A percentile compares a stretch with the other conserved stretches of the same genome.
These are phyloP conservation scores for Strix uralensis DNA, from an alignment of 2,113 vertebrate species.

Conservation along the genomic window DNA sequence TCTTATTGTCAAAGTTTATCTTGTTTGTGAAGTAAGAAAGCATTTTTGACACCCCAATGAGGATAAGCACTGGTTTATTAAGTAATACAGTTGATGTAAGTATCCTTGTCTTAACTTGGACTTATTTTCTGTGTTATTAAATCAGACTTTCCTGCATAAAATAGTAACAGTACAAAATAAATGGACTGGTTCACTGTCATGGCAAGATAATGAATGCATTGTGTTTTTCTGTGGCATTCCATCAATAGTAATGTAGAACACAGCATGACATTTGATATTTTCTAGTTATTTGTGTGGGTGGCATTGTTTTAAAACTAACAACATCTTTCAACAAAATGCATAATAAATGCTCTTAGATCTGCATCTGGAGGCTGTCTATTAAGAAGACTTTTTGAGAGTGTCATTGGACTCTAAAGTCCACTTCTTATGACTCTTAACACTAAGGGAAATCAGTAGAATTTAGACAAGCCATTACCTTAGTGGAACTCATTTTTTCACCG, in stretches of 20 bases:
- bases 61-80: background rate
- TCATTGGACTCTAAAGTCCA: background rate
- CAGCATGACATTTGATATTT: background rate
- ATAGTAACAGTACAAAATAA: background rate
- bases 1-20: background rate
- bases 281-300: background rate
- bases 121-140: background rate
- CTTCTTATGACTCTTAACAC: background rate
- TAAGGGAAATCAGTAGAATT: background rate
- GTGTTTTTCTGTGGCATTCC: background rate
- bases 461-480: background rate
- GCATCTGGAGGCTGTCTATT: background rate
- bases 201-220: background rate
- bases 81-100: background rate
- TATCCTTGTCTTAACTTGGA: background rate
- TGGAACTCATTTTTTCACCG: background rate
- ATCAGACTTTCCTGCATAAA: background rate
- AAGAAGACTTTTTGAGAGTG: background rate
- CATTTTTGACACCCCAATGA: background rate
- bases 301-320: background rate
- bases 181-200: background rate
- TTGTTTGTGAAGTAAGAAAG: background rate
- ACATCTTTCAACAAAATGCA: background rate
- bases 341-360: background rate
- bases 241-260: background rate